These are phyloP conservation scores for Eurosta solidaginis DNA, from an alignment of 1,140 invertebrate genomes.

Conservation along the genomic window DNA sequence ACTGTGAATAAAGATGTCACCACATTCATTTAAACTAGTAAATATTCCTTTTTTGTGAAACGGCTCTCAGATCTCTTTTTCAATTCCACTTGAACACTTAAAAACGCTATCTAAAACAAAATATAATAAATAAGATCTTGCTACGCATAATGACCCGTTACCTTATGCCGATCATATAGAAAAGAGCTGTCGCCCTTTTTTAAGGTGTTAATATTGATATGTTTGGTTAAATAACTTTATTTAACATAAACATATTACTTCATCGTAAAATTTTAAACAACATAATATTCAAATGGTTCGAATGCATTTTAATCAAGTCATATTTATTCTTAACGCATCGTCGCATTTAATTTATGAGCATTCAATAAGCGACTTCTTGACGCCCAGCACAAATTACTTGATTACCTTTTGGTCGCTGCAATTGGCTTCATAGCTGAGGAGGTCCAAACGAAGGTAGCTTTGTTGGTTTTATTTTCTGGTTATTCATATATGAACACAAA, in stretches of 20 bases:
- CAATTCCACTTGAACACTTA: no score
- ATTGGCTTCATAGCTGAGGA: no score
- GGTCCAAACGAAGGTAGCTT: not conserved
- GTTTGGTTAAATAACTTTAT: not conserved
- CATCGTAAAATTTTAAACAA: not conserved
- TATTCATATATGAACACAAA: not conserved
- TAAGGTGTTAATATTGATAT: not conserved
- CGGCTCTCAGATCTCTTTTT: no score
- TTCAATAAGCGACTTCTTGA: not conserved
- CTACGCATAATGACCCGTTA: no score
- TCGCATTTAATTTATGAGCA: not conserved
- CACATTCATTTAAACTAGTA: no score
- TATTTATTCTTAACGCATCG: not conserved
- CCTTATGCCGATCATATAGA: no score
- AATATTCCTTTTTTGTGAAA: no score
- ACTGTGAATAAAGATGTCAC: no score
- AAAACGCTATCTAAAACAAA: no score
- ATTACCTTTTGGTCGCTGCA: not conserved
- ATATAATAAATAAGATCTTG: no score
- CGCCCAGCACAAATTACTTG: slow-evolving; percentile 1
- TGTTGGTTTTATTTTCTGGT: no score
- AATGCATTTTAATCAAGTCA: not conserved
- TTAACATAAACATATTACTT: not conserved
- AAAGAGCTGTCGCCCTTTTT: no score
- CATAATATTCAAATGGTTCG: not conserved